Conservation (phyloP, 2,888 invertebrate genomes). For the Neoscelio sp. region DNA sequence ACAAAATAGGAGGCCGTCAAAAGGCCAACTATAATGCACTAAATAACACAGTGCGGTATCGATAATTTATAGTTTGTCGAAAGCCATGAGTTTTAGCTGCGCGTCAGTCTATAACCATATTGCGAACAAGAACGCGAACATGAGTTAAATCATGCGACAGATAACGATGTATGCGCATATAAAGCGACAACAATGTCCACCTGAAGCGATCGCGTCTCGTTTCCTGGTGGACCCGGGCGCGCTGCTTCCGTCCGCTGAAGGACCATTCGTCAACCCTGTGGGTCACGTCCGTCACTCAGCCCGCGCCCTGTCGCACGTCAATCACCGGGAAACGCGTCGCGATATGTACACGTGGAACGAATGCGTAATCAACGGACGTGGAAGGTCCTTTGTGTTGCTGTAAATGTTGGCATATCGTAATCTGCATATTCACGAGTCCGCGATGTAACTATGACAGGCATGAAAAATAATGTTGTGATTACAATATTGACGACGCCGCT, state of each 20-base stretch:
- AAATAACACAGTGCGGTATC: constrained; percentile 38
- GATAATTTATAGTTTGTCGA: constrained; percentile 64
- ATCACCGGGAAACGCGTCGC: constrained; percentile 80
- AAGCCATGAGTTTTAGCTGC: constrained; percentile 69
- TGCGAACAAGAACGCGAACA: constrained; percentile 45
- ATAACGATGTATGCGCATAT: constrained; percentile 56
- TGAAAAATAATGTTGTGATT: constrained; percentile 65
- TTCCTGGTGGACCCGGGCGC: constrained; percentile 64
- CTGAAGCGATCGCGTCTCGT: constrained; percentile 59
- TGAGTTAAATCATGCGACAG: constrained; percentile 60
- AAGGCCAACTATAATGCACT: constrained; percentile 26
- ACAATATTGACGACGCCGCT: constrained; percentile 45
- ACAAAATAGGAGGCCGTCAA: constrained; percentile 13
- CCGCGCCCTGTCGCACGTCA: constrained; percentile 76
- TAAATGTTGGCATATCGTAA: constrained; percentile 37
- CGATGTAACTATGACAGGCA: constrained; percentile 58
- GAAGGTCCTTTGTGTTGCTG: constrained; percentile 67
- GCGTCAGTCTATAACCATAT: constrained; percentile 64
- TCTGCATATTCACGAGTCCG: constrained; percentile 63
- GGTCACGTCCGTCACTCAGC: constrained; percentile 77
- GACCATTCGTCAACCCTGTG: constrained; percentile 79
- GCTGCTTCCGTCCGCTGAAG: constrained; percentile 69
- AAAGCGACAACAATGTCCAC: constrained; percentile 61
- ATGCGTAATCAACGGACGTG: constrained; percentile 74
- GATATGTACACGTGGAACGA: constrained; percentile 71